A percentile compares a stretch with the other conserved stretches of the same genome.
phyloP scores from a whole-genome alignment of 2,113 vertebrate genomes.

The Sebastes schlegelii region DNA sequence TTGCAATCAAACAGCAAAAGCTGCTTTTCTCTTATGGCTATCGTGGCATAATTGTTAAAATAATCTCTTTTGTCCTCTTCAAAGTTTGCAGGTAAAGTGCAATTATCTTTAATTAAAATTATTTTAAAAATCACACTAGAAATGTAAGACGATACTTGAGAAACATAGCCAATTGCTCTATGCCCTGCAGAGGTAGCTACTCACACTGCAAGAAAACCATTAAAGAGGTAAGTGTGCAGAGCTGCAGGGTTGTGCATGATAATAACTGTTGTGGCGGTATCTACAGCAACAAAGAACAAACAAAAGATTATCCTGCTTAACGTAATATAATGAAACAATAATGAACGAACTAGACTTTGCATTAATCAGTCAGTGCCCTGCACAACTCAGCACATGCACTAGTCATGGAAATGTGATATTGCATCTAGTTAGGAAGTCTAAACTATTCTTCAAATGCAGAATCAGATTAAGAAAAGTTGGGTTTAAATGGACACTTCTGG shows the following conservation, averaged over 20 bases:
- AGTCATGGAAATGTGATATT: not conserved
- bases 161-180: not conserved
- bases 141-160: not conserved
- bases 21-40: too few relatives aligned
- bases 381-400: not conserved
- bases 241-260: conserved; percentile 18
- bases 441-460: not conserved
- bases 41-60: too few relatives aligned
- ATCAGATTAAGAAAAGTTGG: not conserved
- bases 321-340: conserved; percentile 28
- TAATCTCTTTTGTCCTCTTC: too few relatives aligned
- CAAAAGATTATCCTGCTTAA: conserved; percentile 29
- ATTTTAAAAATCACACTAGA: not conserved
- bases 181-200: not conserved
- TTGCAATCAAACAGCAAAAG: too few relatives aligned
- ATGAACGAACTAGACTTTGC: conserved; percentile 18
- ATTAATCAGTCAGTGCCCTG: conserved; percentile 21
- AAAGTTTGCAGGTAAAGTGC: not conserved
- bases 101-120: not conserved
- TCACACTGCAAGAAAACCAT: not conserved
- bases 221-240: not conserved
- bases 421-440: not conserved
- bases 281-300: conserved; percentile 39
- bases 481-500: not conserved
- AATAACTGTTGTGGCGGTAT: conserved; percentile 10